phyloP scores from a whole-genome alignment of 2,113 vertebrate genomes.

The Ophiodon elongatus region DNA sequence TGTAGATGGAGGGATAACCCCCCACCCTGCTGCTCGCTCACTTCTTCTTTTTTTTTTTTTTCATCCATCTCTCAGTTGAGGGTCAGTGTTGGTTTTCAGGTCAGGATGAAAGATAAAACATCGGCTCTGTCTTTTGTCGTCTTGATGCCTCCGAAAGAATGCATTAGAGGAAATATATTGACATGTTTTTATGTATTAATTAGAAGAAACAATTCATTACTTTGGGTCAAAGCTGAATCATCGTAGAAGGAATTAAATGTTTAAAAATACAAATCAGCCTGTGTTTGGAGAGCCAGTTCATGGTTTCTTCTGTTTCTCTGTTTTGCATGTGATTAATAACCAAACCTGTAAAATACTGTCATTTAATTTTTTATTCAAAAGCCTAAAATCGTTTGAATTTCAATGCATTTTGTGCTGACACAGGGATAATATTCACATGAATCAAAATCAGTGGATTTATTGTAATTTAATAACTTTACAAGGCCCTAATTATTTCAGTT shows the following conservation, averaged over 20 bases:
- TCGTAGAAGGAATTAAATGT: neutral
- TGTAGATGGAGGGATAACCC: conserved; percentile 75
- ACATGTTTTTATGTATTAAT: neutral
- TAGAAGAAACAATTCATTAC: neutral
- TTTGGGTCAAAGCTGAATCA: neutral
- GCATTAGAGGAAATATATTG: neutral
- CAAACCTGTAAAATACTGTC: neutral
- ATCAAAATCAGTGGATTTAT: neutral
- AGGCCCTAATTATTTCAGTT: neutral
- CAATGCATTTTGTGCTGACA: neutral
- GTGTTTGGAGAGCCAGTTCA: no score
- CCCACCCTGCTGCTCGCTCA: conserved; percentile 61
- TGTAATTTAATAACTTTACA: neutral
- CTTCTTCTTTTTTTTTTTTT: neutral
- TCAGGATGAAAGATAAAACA: conserved; percentile 11
- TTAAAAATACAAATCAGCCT: no score
- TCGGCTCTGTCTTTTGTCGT: neutral
- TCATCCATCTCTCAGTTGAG: conserved; percentile 37
- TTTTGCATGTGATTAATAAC: neutral
- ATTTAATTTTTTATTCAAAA: neutral
- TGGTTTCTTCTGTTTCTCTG: neutral
- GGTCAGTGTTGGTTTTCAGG: conserved; percentile 4
- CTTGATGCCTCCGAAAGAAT: neutral
- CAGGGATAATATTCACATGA: neutral
- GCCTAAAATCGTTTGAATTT: neutral